Evolutionary conservation across 2,888 invertebrate species (phyloP), one percentile per base, ranked within the genome.

Genomic region (Spodoptera exigua): DNA sequence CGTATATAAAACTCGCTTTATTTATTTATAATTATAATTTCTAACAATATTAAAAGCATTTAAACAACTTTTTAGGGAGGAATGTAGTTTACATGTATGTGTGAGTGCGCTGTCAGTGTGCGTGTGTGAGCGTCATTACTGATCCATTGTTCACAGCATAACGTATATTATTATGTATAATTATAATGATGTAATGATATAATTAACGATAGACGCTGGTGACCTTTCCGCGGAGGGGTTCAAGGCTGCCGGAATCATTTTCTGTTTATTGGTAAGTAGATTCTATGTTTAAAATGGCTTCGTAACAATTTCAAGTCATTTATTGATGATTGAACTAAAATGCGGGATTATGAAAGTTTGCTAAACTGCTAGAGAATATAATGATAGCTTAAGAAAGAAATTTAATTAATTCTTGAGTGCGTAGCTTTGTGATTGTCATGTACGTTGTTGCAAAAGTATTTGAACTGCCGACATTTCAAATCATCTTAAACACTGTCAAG

Each of bases 211-310:
- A 76, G 49, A 68, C 53, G 84, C 82, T 81, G 78, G 78, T 79
- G 74, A 78, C 85, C 85, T 82, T 68, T 78, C 71, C 72, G 7
- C 59, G 74, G 75, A 76, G 83, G 82, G 83, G 85, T 79, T 45
- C 70, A 72, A 82, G 80, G 83, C 89, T 76, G 91, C 84, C 71
- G 82, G 74, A 78, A 79, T 86, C 74, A 79, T 81, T 87, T 89
- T 88, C 83, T 89, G 80, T 89, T 85, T 83, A 83, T 86, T 81
- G 92, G 93, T 92, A 75, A 93, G 93, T 91, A 54, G 10, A 34
- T 64, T 62, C 47, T 44, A 58, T 48, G 48, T 65, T 67, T 27
- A 44, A 41, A 34, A 39, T 52, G 32, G n/a, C 21, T 65, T 49
- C n/a, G 60, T 44, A 49, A 34, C 39, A 48, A 12, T 17, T 1